Base-by-base conservation (phyloP, 35 echinoderm and acorn worm genomes). In the Stichopus chloronotus region DNA sequence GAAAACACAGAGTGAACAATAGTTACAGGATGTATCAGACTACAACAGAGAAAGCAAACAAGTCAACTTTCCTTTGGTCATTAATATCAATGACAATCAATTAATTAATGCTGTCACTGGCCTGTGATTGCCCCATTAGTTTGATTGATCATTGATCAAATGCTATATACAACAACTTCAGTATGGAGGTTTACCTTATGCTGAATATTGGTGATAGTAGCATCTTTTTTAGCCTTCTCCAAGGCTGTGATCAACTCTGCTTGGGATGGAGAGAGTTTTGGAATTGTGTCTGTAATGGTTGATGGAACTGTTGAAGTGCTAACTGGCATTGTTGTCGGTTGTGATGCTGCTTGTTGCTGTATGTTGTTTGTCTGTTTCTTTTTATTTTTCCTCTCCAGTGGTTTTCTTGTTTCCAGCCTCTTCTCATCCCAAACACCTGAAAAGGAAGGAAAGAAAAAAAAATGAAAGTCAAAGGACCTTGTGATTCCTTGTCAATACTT, bases 401-500 rank as follows among this genome's bases (percentile, higher is more conserved):
- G 97, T 92, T 99, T 99, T 69, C 97, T 84, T 55, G 97, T 99
- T 80, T 99, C 97, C 59, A 99, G 91, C 88, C 97, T 84, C 60
- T 99, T 99, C 55, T 99, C 97, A 90, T 99, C 97, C 97, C 97
- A 99, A 57, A 99, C 97, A 90, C 97, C 97, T 99, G 63, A 53
- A 22, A 25, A 88, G 16, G 22, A 93, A 84, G 4, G 5, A 52
- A 69, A 85, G 59, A 59, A 56, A 17, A 76, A 80, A 90, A 9
- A 0, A 8, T n/a, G 30, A 43, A 43, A 0, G 3, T 3, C 30
- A 43, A 43, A 0, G 3, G 3, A 3, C 30, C 3, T 43, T 1
- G 30, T 43, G 30, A 43, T 43, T 43, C 30, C 30, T 43, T 43
- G 30, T n/a, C n/a, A n/a, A n/a, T n/a, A n/a, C n/a, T n/a, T n/a